Evolutionary conservation across 2,113 vertebrate species (phyloP), one percentile per base, ranked within the genome.

Genomic region (Lagopus leucura): DNA sequence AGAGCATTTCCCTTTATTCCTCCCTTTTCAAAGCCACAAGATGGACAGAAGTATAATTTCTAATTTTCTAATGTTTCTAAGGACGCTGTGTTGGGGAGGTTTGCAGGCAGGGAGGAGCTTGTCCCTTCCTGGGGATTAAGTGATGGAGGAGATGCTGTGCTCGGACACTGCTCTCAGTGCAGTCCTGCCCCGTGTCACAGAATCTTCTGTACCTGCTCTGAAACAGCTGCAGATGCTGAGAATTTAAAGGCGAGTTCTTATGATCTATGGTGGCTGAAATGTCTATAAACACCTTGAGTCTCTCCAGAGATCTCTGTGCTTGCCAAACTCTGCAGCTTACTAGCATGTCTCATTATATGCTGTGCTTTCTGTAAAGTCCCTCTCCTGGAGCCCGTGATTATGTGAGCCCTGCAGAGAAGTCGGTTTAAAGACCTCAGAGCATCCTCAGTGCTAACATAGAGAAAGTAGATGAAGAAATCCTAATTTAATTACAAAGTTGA

Each of bases 281-380:
- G 83, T 78, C 92, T 78, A 90, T 96, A 96, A 96, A 93, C 95
- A 96, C 95, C 92, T 65, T 52, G 70, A 92, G 78, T 47, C 71
- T 82, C 86, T 87, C 86, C 16, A 22, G 94, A 85, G 91, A 60
- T 8, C 22, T 2, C 60, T 25, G 55, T 6, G 60, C 84, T 43
- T 94, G 92, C 89, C 89, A 94, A 75, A 73, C 69, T 21, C 63
- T 38, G 45, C 89, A 70, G 91, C 64, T 91, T 7, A 66, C 38
- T 67, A 20, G 28, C 28, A 27, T 19, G 25, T 32, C 78, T 92
- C 78, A n/a, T 82, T 89, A 87, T 34, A 47, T 0, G 1, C 21
- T 19, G 71, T 88, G 87, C 71, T 92, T 54, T 64, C 47, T 8
- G 6, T 24, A 50, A 22, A 77, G 45, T 50, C 79, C 43, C 63